Evolutionary conservation across 2,113 vertebrate species (phyloP).

Genomic region (Alligator mississippiensis): DNA sequence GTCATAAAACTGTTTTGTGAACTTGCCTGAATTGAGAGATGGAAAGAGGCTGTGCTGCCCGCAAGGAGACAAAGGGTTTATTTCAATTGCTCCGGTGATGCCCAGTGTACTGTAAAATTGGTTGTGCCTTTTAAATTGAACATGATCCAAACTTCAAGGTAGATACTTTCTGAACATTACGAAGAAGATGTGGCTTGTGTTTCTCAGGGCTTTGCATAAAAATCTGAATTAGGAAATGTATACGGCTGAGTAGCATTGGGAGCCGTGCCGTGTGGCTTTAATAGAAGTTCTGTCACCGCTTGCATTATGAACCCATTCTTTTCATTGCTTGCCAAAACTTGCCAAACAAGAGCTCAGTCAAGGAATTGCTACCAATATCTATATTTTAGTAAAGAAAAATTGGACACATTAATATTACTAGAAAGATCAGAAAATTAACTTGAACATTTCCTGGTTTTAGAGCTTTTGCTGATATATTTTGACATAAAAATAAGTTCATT

Average conservation of each 20-base stretch:
- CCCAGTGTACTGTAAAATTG: constrained; percentile 59
- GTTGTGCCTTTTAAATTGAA: constrained; percentile 14
- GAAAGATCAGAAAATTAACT: neutral
- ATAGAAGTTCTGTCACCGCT: neutral
- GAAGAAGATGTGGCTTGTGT: neutral
- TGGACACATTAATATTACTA: fast-evolving
- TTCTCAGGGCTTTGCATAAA: neutral
- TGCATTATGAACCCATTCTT: neutral
- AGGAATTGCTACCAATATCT: neutral
- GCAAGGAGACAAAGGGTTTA: constrained; percentile 1
- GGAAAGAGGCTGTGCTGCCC: neutral
- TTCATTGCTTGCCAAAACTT: constrained; percentile 8
- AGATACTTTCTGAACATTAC: neutral
- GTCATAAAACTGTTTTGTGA: neutral
- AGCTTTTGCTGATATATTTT: neutral
- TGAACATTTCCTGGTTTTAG: neutral
- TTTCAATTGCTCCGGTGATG: constrained; percentile 28
- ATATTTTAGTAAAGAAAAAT: neutral
- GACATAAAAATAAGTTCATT: neutral
- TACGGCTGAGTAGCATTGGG: neutral
- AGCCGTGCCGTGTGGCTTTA: neutral
- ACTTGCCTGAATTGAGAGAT: constrained; percentile 14
- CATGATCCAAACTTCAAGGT: neutral
- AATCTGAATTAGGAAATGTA: neutral
- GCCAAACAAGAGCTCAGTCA: neutral